These are phyloP conservation scores for Taurulus bubalis DNA, from an alignment of 2,113 vertebrate genomes.

Conservation along the genomic window DNA sequence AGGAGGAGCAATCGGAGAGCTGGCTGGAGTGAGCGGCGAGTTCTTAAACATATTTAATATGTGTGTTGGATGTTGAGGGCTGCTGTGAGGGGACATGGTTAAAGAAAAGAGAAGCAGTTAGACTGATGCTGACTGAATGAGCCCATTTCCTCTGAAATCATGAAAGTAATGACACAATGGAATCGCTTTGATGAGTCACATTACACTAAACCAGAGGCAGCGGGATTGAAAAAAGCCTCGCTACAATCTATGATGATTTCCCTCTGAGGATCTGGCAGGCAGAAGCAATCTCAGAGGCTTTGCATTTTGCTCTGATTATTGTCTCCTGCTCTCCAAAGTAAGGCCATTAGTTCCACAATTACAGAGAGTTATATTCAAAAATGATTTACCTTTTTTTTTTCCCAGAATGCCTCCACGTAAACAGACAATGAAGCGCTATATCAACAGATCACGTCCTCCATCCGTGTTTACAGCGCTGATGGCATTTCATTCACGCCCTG, in stretches of 20 bases:
- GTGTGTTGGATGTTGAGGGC: slow-evolving; percentile 19
- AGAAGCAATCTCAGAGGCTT: slow-evolving; percentile 62
- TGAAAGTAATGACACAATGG: slow-evolving; percentile 75
- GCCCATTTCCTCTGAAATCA: slow-evolving; percentile 66
- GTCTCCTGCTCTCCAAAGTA: slow-evolving; percentile 65
- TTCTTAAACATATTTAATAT: slow-evolving; percentile 62
- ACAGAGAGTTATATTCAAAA: slow-evolving; percentile 61
- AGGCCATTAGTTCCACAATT: slow-evolving; percentile 72
- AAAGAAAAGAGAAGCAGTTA: slow-evolving; percentile 44
- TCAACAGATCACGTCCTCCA: slow-evolving; percentile 51
- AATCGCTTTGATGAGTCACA: slow-evolving; percentile 69
- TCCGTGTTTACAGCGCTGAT: slow-evolving; percentile 55
- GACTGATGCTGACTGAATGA: slow-evolving; percentile 59
- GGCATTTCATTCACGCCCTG: slow-evolving; percentile 50
- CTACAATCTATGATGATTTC: slow-evolving; percentile 71
- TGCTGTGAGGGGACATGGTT: slow-evolving; percentile 13
- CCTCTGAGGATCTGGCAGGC: slow-evolving; percentile 49
- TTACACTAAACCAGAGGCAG: slow-evolving; percentile 55
- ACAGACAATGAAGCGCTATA: slow-evolving; percentile 64
- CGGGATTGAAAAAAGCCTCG: slow-evolving; percentile 58
- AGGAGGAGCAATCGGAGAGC: slow-evolving; percentile 33
- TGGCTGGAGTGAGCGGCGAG: slow-evolving; percentile 41
- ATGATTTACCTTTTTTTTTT: slow-evolving; percentile 34
- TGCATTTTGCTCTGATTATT: slow-evolving; percentile 67
- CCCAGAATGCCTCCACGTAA: slow-evolving; percentile 54